Percentiles rank a stretch among this genome's conserved stretches.
phyloP scores from a whole-genome alignment of 2,797 vertebrate species.

The Acrossocheilus fasciatus region DNA sequence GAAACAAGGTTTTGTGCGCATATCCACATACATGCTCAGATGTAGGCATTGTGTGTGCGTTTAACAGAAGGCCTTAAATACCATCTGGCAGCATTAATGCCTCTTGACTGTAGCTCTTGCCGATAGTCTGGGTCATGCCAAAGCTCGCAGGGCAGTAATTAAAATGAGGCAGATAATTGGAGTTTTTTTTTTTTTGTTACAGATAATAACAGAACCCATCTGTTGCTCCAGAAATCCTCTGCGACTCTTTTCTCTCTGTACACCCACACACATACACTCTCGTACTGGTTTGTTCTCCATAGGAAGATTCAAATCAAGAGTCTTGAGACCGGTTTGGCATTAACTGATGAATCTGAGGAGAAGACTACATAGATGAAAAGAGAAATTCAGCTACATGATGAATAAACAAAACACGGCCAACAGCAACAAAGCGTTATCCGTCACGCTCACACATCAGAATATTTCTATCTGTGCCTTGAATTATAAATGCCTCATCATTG shows the following conservation, averaged over 20 bases:
- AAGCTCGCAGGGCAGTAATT: constrained; percentile 46
- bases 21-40: constrained; percentile 6
- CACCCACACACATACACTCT: constrained; percentile 24
- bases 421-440: neutral
- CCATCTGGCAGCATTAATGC: constrained; percentile 46
- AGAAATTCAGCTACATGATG: constrained; percentile 21
- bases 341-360: constrained; percentile 14
- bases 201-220: constrained; percentile 52
- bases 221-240: constrained; percentile 33
- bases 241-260: neutral
- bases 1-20: neutral
- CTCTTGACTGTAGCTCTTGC: neutral
- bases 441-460: constrained; percentile 5
- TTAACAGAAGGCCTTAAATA: constrained; percentile 42
- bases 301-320: constrained; percentile 1
- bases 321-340: constrained; percentile 1
- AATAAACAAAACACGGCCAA: constrained; percentile 26
- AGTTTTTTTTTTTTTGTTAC: constrained; percentile 34
- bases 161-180: constrained; percentile 53
- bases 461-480: constrained; percentile 29
- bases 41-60: constrained; percentile 13
- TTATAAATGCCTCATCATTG: constrained; percentile 33
- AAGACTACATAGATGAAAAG: neutral
- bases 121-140: constrained; percentile 20
- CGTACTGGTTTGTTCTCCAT: neutral